phyloP scores from a whole-genome alignment of 30 jellyfish, hydroid and myxozoan genomes.

The Hydractinia echinata region DNA sequence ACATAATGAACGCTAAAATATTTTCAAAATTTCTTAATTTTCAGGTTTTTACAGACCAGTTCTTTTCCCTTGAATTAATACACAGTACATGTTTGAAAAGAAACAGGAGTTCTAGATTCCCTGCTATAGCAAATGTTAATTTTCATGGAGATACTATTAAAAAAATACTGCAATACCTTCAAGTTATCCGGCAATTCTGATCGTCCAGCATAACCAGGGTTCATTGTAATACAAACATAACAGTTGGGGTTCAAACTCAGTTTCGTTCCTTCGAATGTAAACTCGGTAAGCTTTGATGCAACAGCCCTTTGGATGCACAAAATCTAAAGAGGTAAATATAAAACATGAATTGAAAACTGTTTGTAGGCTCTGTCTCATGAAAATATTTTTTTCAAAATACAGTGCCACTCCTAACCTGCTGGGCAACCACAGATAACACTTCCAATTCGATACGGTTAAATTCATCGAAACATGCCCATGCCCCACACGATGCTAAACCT shows the following conservation, averaged over 20 bases:
- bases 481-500: conserved; percentile 98
- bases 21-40: too few relatives aligned
- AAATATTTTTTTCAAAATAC: too few relatives aligned
- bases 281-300: conserved; percentile 79
- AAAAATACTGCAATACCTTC: conserved; percentile 24
- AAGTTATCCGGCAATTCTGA: conserved; percentile 95
- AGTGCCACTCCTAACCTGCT: conserved; percentile 37
- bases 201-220: conserved; percentile 98
- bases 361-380: too few relatives aligned
- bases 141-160: too few relatives aligned
- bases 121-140: too few relatives aligned
- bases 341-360: not conserved
- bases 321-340: conserved; percentile 27
- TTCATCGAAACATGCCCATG: conserved; percentile 99
- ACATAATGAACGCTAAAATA: not conserved
- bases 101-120: too few relatives aligned
- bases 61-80: too few relatives aligned
- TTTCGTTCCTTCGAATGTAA: conserved; percentile 89
- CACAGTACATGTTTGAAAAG: too few relatives aligned
- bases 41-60: too few relatives aligned
- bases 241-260: conserved; percentile 80
- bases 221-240: conserved; percentile 96
- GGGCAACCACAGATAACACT: conserved; percentile 97
- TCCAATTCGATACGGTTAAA: conserved; percentile 91
- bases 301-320: conserved; percentile 97